phyloP scores from a whole-genome alignment of 2,888 invertebrate genomes.

The Trissoscelio sp. region DNA sequence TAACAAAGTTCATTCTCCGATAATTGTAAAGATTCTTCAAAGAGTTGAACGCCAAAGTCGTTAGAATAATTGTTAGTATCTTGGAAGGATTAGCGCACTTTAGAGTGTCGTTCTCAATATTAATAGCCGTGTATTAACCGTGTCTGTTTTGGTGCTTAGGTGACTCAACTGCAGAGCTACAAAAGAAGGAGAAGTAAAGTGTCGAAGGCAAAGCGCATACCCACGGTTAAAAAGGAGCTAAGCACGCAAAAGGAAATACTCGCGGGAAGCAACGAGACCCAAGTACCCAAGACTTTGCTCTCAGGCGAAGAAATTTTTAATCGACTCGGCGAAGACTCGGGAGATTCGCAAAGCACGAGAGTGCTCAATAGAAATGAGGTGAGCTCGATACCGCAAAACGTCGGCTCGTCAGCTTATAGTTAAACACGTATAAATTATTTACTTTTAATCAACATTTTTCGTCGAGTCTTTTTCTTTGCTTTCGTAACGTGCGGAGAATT shows the following conservation, averaged over 20 bases:
- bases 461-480: not conserved
- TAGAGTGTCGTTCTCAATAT: slow-evolving; percentile 7
- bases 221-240: slow-evolving; percentile 80
- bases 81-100: not conserved
- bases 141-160: slow-evolving; percentile 71
- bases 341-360: slow-evolving; percentile 36
- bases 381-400: slow-evolving; percentile 45
- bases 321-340: slow-evolving; percentile 55
- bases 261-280: slow-evolving; percentile 74
- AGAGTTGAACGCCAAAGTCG: not conserved
- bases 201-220: slow-evolving; percentile 65
- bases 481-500: not conserved
- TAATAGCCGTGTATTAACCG: slow-evolving; percentile 19
- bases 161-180: slow-evolving; percentile 76
- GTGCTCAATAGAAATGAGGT: slow-evolving; percentile 57
- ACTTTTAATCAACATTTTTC: slow-evolving; percentile 36
- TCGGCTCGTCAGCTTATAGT: slow-evolving; percentile 42
- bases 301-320: slow-evolving; percentile 64
- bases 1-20: too few relatives aligned
- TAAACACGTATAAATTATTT: slow-evolving; percentile 50
- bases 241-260: slow-evolving; percentile 79
- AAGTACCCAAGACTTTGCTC: slow-evolving; percentile 69
- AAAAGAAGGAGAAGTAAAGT: slow-evolving; percentile 71
- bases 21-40: too few relatives aligned
- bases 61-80: slow-evolving; percentile 4